These are phyloP conservation scores for Aphidius gifuensis DNA, from an alignment of 1,140 invertebrate species.

Conservation along the genomic window DNA sequence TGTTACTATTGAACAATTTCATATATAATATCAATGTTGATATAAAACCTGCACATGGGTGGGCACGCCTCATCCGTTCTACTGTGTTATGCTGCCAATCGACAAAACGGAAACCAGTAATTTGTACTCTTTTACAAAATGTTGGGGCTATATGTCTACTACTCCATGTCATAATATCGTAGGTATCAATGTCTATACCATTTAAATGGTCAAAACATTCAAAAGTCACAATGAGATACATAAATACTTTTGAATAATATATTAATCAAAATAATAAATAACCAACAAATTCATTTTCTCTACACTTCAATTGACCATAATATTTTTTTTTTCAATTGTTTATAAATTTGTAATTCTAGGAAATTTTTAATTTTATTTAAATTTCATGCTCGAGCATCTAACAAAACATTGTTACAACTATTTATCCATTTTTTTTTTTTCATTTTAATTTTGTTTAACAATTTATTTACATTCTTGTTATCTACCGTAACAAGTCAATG, in stretches of 20 bases:
- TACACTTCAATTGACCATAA: too few species aligned
- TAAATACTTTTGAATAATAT: conserved; percentile 1
- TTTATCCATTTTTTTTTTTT: too few species aligned
- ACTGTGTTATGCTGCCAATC: conserved; percentile 33
- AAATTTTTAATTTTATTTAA: too few species aligned
- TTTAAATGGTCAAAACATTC: conserved; percentile 32
- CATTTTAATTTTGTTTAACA: too few species aligned
- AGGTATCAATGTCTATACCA: conserved; percentile 25
- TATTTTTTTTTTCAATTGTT: too few species aligned
- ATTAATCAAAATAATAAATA: conserved; percentile 9
- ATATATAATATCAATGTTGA: conserved; percentile 26
- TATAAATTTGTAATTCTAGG: too few species aligned
- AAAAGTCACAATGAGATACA: conserved; percentile 35
- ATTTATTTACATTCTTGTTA: too few species aligned
- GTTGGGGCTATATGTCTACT: conserved; percentile 23
- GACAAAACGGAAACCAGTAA: conserved; percentile 39
- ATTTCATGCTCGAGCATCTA: too few species aligned
- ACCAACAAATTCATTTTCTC: conserved; percentile 10
- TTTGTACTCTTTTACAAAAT: conserved; percentile 39
- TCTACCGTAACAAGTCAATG: too few species aligned
- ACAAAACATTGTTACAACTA: too few species aligned
- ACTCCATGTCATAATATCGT: conserved; percentile 27
- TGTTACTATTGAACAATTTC: conserved; percentile 28
- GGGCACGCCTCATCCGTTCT: conserved; percentile 47
- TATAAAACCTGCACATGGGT: conserved; percentile 26